Evolutionary conservation across 2,888 invertebrate genomes (phyloP), one percentile per base, ranked within the genome.

Genomic region (Himalopsyche tibetana): DNA sequence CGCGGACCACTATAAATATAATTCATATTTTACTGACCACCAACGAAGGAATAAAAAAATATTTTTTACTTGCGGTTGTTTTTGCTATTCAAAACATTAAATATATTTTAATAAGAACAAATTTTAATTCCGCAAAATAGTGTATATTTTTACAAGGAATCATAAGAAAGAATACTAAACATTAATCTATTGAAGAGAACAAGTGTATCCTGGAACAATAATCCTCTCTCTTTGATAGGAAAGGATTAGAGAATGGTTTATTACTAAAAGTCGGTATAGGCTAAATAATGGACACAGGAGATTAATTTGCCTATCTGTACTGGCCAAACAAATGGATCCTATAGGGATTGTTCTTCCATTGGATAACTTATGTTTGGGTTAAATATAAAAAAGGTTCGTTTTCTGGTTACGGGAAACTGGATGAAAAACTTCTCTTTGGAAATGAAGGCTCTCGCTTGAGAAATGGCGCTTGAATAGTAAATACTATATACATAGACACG

Each of bases 251-350:
- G 51, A 55, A 83, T 79, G 80, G 85, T 85, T 82, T 85, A 83
- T 82, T 85, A 85, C 45, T 40, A 40, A 82, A 79, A 80, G 83
- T 87, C 82, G 87, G 85, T 84, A 87, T 55, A 56, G 55, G 82
- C 85, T 84, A 84, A 87, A 82, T 87, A 87, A 87, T 84, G 55
- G 80, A 40, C 79, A 28, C 80, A 17, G 56, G 87, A 87, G 87
- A 87, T 87, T 87, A 87, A 85, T 87, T 85, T 86, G 86, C 87
- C 86, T 84, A 82, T 84, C 86, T 63, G 63, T 42, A 28, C 55
- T 55, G 9, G 80, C 42, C 51, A 79, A 84, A 86, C 82, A 74
- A 84, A 86, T 84, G 84, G 86, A 86, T 86, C 86, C 86, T 86
- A 82, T 36, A 84, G 86, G 86, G 82, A 86, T 45, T 80, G 83